Evolutionary conservation across 2,797 vertebrate species (phyloP).

Genomic region (Philypnodon macrostomus): DNA sequence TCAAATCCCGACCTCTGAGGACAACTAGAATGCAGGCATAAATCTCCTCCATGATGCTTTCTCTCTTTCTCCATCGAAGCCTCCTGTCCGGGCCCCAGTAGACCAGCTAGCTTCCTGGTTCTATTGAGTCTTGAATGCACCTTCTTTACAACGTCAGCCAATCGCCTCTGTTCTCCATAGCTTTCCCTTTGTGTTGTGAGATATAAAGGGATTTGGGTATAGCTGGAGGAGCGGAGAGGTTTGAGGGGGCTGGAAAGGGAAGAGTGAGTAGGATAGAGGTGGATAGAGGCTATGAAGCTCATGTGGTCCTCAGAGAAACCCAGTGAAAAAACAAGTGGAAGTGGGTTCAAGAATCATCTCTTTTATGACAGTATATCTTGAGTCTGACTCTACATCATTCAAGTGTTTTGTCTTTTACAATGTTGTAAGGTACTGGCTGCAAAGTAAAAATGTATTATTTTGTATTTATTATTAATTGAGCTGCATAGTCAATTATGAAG

Average conservation of each 20-base stretch:
- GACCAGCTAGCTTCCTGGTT: no score
- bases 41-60: no score
- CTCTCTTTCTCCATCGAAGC: slow-evolving; percentile 18
- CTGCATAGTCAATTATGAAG: no score
- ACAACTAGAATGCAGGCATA: no score
- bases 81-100: slow-evolving; percentile 20
- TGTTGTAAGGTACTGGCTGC: slow-evolving; percentile 3
- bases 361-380: slow-evolving; percentile 53
- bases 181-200: slow-evolving; percentile 42
- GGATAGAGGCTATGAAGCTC: slow-evolving; percentile 49
- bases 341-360: slow-evolving; percentile 63
- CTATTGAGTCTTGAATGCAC: slow-evolving; percentile 43
- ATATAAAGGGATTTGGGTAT: slow-evolving; percentile 67
- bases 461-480: no score
- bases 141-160: slow-evolving; percentile 37
- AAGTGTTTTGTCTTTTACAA: slow-evolving; percentile 12
- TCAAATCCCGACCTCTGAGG: no score
- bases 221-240: slow-evolving; percentile 50
- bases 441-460: not conserved
- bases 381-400: slow-evolving; percentile 38
- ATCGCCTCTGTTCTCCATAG: slow-evolving; percentile 33
- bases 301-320: slow-evolving; percentile 53
- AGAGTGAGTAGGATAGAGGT: slow-evolving; percentile 51
- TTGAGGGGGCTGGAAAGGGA: slow-evolving; percentile 60
- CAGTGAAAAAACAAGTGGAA: slow-evolving; percentile 62